These are phyloP conservation scores for Picathartes gymnocephalus DNA, from an alignment of 2,113 vertebrate genomes.

Conservation along the genomic window DNA sequence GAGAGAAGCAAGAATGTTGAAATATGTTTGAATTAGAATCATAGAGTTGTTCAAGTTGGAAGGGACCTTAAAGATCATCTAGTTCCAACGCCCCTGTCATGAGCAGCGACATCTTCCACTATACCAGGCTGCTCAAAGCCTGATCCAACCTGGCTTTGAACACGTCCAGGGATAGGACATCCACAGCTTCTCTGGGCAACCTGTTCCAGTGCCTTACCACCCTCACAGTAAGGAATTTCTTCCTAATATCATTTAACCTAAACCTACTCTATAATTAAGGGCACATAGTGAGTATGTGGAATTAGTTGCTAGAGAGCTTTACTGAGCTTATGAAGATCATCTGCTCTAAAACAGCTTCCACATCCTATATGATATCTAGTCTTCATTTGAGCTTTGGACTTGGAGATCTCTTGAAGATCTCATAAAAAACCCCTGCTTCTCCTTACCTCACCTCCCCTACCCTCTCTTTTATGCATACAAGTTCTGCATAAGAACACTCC, in stretches of 20 bases:
- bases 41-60: background rate
- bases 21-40: background rate
- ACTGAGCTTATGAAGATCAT: background rate
- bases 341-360: background rate
- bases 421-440: background rate
- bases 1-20: background rate
- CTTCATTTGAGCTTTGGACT: background rate
- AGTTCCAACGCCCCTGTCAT: rapidly evolving
- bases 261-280: background rate
- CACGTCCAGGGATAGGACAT: background rate
- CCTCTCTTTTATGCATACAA: background rate
- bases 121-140: background rate
- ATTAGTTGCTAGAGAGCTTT: background rate
- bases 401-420: background rate
- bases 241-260: background rate
- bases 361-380: background rate
- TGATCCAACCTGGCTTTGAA: background rate
- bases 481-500: background rate
- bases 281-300: background rate
- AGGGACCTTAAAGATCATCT: background rate
- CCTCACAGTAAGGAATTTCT: background rate
- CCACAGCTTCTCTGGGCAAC: background rate
- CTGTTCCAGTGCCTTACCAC: background rate
- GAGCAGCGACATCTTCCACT: background rate
- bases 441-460: background rate